Evolutionary conservation across 2,888 invertebrate genomes (phyloP), one percentile per base, ranked within the genome.

Genomic region (Diadegma fenestrale): DNA sequence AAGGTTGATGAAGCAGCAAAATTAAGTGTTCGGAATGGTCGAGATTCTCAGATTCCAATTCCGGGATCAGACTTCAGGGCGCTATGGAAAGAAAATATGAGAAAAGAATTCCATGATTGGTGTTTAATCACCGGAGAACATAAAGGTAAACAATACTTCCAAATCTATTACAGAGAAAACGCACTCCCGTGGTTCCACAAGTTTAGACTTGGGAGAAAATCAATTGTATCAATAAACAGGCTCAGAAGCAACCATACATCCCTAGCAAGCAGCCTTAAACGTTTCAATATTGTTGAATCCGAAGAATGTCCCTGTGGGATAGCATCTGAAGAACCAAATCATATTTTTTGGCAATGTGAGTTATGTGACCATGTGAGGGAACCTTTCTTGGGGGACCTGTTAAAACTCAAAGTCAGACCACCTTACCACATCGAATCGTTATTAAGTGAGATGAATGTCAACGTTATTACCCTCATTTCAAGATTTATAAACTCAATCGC

Each of bases 31-130:
- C 45, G 17, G 45, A 45, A 2, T 45, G 45, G 45, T 4, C 14
- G 45, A 17, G 17, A 45, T 14, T 45, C 45, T 2, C 45, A 45
- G 45, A 45, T 45, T 17, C 45, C 45, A 45, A 45, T 45, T 45
- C 45, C 17, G 17, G 45, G 45, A 17, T 14, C 45, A 17, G 45
- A 45, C 17, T 45, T 14, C 45, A 45, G 45, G 17, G 45, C 45
- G 45, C 4, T 45, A 17, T 45, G 45, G 45, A 17, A 45, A 43
- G 43, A 10, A 43, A 43, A 48, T 19, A 51, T 51, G 48, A n/a
- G 48, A 51, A 51, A 51, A n/a, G 48, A 51, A n/a, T 51, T 7
- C 8, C 48, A 51, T 51, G 48, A 51, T 51, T 51, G 48, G 48
- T 51, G 48, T 51, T 19, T 51, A 1, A 1, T 6, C 48, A 5